Evolutionary conservation across 2,888 invertebrate species (phyloP).

Genomic region (Nemurella pictetii): DNA sequence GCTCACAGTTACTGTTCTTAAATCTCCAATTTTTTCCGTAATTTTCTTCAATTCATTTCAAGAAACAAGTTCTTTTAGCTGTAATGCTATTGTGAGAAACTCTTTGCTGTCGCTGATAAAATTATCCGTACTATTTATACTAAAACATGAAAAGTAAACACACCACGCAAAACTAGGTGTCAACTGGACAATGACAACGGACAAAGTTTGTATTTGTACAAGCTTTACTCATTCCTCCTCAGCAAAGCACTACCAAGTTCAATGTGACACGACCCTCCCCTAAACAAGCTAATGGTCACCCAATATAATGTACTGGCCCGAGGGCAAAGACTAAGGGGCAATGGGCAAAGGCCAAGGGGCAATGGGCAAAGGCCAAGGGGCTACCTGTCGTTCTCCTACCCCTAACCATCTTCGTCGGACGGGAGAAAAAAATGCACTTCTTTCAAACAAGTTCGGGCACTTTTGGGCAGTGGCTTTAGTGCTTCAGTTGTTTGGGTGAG

Average conservation of each 20-base stretch:
- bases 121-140: no score
- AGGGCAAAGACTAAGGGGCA: not conserved
- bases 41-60: no score
- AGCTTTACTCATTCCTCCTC: no score
- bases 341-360: not conserved
- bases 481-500: not conserved
- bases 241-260: not conserved
- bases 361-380: not conserved
- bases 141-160: not conserved
- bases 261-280: constrained; percentile 8
- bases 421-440: not conserved
- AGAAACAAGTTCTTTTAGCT: no score
- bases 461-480: not conserved
- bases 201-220: not conserved
- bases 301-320: not conserved
- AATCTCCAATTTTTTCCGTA: no score
- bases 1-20: no score
- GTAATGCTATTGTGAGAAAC: no score
- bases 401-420: constrained; percentile 15
- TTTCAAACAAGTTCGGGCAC: not conserved
- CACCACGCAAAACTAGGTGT: not conserved
- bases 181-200: not conserved
- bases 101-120: no score
- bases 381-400: constrained; percentile 17
- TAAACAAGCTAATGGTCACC: constrained; percentile 26